Evolutionary conservation across 2,888 invertebrate genomes (phyloP).

Genomic region (Sepioteuthis lessoniana): DNA sequence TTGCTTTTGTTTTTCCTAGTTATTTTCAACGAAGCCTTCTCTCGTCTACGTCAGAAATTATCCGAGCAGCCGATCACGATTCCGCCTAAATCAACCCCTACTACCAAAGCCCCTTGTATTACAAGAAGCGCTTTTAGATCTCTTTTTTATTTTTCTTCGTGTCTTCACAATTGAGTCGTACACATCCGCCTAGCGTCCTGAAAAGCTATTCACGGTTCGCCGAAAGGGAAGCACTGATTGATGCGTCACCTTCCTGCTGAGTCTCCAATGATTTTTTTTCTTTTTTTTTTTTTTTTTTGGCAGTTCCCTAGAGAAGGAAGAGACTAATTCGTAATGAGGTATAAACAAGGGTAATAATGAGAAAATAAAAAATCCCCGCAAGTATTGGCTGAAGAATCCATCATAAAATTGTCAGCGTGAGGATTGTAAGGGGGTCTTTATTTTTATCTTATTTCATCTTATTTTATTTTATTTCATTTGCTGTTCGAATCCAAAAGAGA

Average conservation of each 20-base stretch:
- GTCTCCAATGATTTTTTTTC: background rate
- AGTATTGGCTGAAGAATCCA: background rate
- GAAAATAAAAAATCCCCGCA: background rate
- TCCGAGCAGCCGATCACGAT: slow-evolving; percentile 14
- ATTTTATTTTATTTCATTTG: background rate
- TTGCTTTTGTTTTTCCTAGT: too few species aligned
- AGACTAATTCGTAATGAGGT: background rate
- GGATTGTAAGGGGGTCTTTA: background rate
- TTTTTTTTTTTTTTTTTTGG: background rate
- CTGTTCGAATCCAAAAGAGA: background rate
- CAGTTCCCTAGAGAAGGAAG: background rate
- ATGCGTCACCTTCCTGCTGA: background rate
- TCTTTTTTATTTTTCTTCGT: background rate
- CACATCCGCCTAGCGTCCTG: background rate
- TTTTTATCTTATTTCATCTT: too few species aligned
- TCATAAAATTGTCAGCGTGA: background rate
- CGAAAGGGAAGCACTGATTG: background rate
- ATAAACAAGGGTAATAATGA: background rate
- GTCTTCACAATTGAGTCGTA: background rate
- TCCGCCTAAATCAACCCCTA: background rate
- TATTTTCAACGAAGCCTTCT: background rate
- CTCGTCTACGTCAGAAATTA: background rate
- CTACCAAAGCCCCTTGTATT: background rate
- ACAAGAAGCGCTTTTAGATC: background rate
- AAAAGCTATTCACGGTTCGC: slow-evolving; percentile 13